phyloP scores from a whole-genome alignment of 2,797 vertebrate species.

The Protosalanx chinensis region DNA sequence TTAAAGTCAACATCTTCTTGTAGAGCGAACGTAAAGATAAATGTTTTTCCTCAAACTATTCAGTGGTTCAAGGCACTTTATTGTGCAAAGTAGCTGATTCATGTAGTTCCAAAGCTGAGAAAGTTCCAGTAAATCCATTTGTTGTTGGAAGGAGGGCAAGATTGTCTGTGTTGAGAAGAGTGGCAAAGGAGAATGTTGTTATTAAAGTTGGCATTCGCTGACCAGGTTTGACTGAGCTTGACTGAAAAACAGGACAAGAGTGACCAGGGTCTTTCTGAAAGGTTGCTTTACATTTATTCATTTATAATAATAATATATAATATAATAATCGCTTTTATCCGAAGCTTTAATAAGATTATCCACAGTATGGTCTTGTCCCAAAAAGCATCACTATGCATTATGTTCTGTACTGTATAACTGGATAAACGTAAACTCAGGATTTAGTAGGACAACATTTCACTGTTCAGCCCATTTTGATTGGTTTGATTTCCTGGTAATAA shows the following conservation, averaged over 20 bases:
- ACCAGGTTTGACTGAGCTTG: constrained; percentile 18
- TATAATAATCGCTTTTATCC: constrained; percentile 12
- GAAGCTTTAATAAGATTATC: constrained; percentile 21
- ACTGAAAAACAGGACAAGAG: not conserved
- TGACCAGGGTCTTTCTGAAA: too few species aligned
- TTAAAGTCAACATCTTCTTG: not conserved
- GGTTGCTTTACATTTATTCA: too few species aligned
- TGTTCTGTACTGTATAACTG: constrained; percentile 39
- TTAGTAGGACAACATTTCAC: constrained; percentile 13
- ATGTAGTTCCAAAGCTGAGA: constrained; percentile 49
- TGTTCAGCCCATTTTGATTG: not conserved
- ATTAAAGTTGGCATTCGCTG: constrained; percentile 50
- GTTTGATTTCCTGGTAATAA: too few species aligned
- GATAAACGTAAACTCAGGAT: constrained; percentile 18
- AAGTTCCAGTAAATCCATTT: constrained; percentile 52
- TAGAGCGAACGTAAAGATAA: constrained; percentile 14
- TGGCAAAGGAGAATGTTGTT: constrained; percentile 46
- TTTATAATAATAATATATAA: constrained; percentile 8
- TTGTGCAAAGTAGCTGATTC: constrained; percentile 50
- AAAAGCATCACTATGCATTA: constrained; percentile 26
- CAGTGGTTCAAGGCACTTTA: constrained; percentile 36
- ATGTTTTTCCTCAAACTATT: constrained; percentile 25
- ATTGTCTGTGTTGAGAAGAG: constrained; percentile 25
- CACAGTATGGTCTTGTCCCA: constrained; percentile 20
- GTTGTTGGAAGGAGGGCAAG: constrained; percentile 5